Conservation (phyloP, 2,113 vertebrate species). For the Anolis carolinensis region DNA sequence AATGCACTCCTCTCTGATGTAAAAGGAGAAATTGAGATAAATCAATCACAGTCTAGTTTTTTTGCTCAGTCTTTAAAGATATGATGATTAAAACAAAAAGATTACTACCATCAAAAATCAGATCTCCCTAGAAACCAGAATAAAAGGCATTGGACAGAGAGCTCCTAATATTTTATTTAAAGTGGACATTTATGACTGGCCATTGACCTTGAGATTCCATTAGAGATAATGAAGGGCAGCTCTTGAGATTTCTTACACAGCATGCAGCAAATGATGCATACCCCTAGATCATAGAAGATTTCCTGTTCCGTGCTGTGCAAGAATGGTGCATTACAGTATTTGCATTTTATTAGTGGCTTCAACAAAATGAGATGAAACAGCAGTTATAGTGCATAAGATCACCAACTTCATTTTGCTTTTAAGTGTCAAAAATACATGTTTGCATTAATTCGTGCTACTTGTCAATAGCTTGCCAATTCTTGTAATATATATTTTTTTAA, state of each 20-base stretch:
- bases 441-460: not conserved
- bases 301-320: constrained; percentile 31
- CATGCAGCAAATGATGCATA: constrained; percentile 65
- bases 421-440: not conserved
- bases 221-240: constrained; percentile 75
- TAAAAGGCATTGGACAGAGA: constrained; percentile 64
- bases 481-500: not conserved
- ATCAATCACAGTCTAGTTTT: constrained; percentile 64
- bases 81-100: not conserved
- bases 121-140: constrained; percentile 65
- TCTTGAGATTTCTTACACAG: constrained; percentile 39
- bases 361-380: not conserved
- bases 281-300: constrained; percentile 34
- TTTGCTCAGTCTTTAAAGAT: constrained; percentile 50
- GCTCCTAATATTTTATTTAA: constrained; percentile 75
- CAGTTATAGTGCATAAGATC: not conserved
- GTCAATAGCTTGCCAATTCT: not conserved
- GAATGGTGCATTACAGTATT: constrained; percentile 2
- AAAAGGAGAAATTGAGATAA: constrained; percentile 50
- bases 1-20: constrained; percentile 31
- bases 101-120: constrained; percentile 29
- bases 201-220: constrained; percentile 79
- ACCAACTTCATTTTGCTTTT: not conserved
- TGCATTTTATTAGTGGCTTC: not conserved
- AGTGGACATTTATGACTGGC: constrained; percentile 72